Evolutionary conservation across 1,140 invertebrate species (phyloP), one percentile per base, ranked within the genome.

Genomic region (Diprion similis): DNA sequence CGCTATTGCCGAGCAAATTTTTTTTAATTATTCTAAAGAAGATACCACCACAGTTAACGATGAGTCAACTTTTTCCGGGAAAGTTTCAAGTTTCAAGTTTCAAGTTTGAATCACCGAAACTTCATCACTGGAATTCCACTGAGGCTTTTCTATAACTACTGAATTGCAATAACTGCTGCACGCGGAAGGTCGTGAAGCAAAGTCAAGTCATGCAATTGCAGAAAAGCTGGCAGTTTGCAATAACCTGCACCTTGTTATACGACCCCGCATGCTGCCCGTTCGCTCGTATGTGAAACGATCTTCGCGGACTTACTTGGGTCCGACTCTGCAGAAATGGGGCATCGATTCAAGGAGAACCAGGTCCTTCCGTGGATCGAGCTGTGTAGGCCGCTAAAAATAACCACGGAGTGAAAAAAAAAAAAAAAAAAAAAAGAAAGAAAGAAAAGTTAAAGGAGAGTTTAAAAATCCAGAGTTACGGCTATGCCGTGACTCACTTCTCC

Each of bases 341-440:
- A 59, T 59, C 51, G 51, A 59, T 59, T 59, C 51, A 59, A 59
- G 51, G 51, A 59, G 51, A 59, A 59, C 51, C 51, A 59, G 51
- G 51, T 59, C 51, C 51, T 59, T 59, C 51, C 51, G 51, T 17
- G 51, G 51, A 59, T 17, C 51, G n/a, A 59, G 51, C 11, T 8
- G n/a, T 8, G n/a, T 59, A 59, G 4, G n/a, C 51, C n/a, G n/a
- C 11, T 59, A 59, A 59, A 59, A 59, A 17, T 59, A 37, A 37
- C 24, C 24, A 1, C 24, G 24, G 2, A 3, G 24, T 6, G n/a
- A 9, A 59, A 17, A 15, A 59, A 51, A 51, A 51, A 15, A 51
- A 15, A n/a, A n/a, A n/a, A n/a, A n/a, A n/a, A n/a, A n/a, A n/a
- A n/a, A n/a, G n/a, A n/a, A n/a, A n/a, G n/a, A n/a, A n/a, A 37